These are phyloP conservation scores for Zygogramma bicolorata DNA, from an alignment of 2,888 invertebrate species.

Conservation along the genomic window DNA sequence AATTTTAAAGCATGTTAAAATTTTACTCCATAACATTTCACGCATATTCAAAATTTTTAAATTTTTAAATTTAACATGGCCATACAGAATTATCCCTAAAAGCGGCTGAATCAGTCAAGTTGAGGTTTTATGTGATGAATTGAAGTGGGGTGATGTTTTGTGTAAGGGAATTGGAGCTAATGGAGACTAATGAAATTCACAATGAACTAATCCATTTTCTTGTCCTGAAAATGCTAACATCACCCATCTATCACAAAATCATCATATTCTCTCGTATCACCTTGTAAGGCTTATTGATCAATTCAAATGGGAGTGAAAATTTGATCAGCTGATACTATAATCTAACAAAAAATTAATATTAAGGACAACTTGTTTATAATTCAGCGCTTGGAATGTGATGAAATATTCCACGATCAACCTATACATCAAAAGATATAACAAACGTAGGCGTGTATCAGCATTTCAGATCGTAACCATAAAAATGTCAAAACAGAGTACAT, in stretches of 20 bases:
- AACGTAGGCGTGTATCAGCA: slow-evolving; percentile 19
- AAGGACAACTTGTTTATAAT: neutral
- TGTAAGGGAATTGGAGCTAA: too few species aligned
- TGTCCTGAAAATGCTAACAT: neutral
- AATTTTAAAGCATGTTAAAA: too few species aligned
- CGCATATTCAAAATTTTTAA: too few species aligned
- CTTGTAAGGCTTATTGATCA: neutral
- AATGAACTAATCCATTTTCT: neutral
- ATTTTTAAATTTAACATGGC: too few species aligned
- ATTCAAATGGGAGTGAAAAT: neutral
- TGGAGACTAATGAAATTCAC: too few species aligned
- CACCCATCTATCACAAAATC: neutral
- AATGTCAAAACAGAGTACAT: slow-evolving; percentile 18
- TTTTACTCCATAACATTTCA: too few species aligned
- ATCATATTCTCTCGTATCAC: neutral
- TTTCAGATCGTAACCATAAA: slow-evolving; percentile 9
- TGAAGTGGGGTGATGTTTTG: too few species aligned
- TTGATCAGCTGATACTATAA: neutral
- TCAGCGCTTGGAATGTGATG: neutral
- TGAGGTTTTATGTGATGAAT: too few species aligned
- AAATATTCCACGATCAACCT: neutral
- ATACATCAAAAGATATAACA: slow-evolving; percentile 11
- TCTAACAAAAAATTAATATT: neutral
- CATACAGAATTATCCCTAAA: too few species aligned
- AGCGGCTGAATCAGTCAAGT: too few species aligned